Evolutionary conservation across 2,113 vertebrate genomes (phyloP).

Genomic region (Tragelaphus scriptus): DNA sequence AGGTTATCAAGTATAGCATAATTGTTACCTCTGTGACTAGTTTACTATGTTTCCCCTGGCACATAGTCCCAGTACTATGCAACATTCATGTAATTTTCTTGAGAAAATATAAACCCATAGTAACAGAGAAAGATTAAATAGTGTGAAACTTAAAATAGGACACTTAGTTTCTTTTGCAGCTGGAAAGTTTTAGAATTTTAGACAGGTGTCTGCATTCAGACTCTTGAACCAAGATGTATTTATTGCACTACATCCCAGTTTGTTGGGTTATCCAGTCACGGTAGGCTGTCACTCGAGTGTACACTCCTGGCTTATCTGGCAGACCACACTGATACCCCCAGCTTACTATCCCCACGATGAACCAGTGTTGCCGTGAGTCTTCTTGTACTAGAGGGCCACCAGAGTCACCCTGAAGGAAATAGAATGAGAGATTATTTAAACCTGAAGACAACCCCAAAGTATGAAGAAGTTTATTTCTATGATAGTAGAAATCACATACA

Average conservation of each 20-base stretch:
- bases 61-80: not conserved
- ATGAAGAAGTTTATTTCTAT: slow-evolving; percentile 12
- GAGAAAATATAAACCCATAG: not conserved
- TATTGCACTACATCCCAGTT: slow-evolving; percentile 73
- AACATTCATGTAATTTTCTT: not conserved
- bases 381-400: slow-evolving; percentile 89
- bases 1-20: not conserved
- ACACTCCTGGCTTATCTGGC: slow-evolving; percentile 81
- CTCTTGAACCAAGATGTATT: not conserved
- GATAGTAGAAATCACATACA: not conserved
- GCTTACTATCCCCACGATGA: slow-evolving; percentile 84
- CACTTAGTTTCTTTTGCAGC: not conserved
- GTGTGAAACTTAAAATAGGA: not conserved
- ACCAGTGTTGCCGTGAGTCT: slow-evolving; percentile 81
- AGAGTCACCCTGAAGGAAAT: slow-evolving; percentile 87
- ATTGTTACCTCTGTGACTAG: not conserved
- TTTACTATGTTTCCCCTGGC: not conserved
- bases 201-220: not conserved
- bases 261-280: slow-evolving; percentile 78
- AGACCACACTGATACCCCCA: slow-evolving; percentile 83
- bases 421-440: slow-evolving; percentile 26
- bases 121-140: slow-evolving; percentile 9
- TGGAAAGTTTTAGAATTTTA: not conserved
- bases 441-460: not conserved
- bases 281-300: slow-evolving; percentile 79